Percentiles rank a stretch among this genome's conserved stretches.
Evolutionary conservation across 2,113 vertebrate genomes (phyloP).

Genomic region (Camelus bactrianus): DNA sequence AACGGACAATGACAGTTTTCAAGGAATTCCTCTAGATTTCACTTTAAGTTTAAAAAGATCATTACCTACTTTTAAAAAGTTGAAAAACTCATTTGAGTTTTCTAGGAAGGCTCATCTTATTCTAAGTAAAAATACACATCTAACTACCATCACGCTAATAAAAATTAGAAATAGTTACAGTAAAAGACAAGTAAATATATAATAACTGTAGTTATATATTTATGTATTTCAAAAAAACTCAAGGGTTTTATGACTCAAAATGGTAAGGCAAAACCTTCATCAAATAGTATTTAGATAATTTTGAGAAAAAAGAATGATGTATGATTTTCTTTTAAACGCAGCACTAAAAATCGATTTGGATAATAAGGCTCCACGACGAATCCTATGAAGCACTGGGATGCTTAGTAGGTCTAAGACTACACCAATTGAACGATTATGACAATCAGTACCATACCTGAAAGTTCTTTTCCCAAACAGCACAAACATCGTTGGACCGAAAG

Average conservation of each 20-base stretch:
- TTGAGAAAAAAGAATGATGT: slow-evolving; percentile 22
- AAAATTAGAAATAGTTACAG: background rate
- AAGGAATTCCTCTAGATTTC: slow-evolving; percentile 30
- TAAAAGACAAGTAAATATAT: slow-evolving; percentile 48
- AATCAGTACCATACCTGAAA: slow-evolving; percentile 90
- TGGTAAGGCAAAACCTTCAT: background rate
- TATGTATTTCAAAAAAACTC: slow-evolving; percentile 29
- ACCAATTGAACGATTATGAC: background rate
- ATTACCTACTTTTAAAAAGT: slow-evolving; percentile 1
- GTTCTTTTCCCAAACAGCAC: slow-evolving; percentile 90
- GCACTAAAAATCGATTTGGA: slow-evolving; percentile 29
- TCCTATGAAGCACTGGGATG: background rate
- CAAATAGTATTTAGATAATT: slow-evolving; percentile 10
- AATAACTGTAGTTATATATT: background rate
- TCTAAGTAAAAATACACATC: background rate
- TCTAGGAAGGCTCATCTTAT: background rate
- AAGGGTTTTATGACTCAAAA: slow-evolving; percentile 61
- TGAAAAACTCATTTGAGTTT: slow-evolving; percentile 9
- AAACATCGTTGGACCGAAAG: slow-evolving; percentile 89
- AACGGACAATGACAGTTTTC: background rate
- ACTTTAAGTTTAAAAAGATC: slow-evolving; percentile 1
- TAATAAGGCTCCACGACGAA: slow-evolving; percentile 22
- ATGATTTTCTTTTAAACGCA: background rate
- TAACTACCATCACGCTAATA: background rate
- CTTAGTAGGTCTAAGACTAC: background rate